Evolutionary conservation across 2,113 vertebrate genomes (phyloP).

Genomic region (Chitala chitala): DNA sequence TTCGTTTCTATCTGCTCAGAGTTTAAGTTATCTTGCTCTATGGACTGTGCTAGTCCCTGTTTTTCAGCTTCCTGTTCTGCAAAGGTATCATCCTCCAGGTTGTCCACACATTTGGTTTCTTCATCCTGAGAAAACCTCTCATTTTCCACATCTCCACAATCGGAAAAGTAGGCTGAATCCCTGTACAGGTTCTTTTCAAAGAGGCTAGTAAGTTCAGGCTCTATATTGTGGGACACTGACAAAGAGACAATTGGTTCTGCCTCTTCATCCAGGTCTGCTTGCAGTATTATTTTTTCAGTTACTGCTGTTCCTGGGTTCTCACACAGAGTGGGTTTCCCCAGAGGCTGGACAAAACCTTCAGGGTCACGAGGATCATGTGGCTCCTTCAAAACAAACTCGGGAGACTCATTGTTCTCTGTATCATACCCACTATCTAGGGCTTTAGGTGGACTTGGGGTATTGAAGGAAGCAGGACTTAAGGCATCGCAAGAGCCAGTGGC

Average conservation of each 20-base stretch:
- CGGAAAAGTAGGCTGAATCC: constrained; percentile 95
- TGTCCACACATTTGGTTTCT: constrained; percentile 36
- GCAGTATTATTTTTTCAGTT: constrained; percentile 40
- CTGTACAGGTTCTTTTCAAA: constrained; percentile 77
- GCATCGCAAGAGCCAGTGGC: constrained; percentile 64
- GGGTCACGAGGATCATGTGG: constrained; percentile 68
- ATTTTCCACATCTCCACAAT: constrained; percentile 72
- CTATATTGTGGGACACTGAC: constrained; percentile 42
- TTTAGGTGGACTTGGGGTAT: constrained; percentile 67
- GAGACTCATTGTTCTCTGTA: constrained; percentile 92
- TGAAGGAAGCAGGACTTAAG: constrained; percentile 49
- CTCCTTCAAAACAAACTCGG: constrained; percentile 86
- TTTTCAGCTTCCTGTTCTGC: neutral
- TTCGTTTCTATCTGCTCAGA: neutral
- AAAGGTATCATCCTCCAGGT: neutral
- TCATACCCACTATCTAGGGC: constrained; percentile 92
- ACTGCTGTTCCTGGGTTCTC: constrained; percentile 18
- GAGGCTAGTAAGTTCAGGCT: constrained; percentile 56
- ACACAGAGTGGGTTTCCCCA: constrained; percentile 31
- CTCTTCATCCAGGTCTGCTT: constrained; percentile 29
- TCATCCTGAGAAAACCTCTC: constrained; percentile 61
- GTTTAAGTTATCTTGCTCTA: neutral
- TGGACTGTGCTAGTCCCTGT: neutral
- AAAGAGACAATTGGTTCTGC: constrained; percentile 27
- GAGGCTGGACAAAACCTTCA: constrained; percentile 44